Conservation (phyloP, 1,140 invertebrate species). For the Proctacanthus coquilletti region DNA sequence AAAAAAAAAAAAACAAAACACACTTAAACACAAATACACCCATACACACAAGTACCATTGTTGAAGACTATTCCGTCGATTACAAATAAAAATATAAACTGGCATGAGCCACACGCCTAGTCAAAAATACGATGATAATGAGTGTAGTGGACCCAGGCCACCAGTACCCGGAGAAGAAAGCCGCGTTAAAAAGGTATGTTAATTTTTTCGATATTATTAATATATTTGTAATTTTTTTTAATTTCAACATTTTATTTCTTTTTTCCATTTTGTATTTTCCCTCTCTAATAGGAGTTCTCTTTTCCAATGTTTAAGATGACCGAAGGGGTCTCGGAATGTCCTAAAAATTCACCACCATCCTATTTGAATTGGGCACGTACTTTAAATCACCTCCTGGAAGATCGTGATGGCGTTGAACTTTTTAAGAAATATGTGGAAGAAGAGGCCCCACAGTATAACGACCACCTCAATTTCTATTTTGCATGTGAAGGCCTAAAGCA, state of each 20-base stretch:
- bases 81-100: slow-evolving; percentile 14
- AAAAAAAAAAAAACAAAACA: slow-evolving; percentile 6
- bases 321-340: slow-evolving; percentile 32
- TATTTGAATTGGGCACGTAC: slow-evolving; percentile 76
- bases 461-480: slow-evolving; percentile 78
- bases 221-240: too few species aligned
- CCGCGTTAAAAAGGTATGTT: slow-evolving; percentile 28
- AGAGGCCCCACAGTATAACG: slow-evolving; percentile 59
- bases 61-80: slow-evolving; percentile 1
- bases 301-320: slow-evolving; percentile 18
- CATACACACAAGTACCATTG: background rate
- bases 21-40: background rate
- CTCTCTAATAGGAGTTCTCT: background rate
- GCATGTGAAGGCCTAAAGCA: slow-evolving; percentile 79
- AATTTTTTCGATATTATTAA: background rate
- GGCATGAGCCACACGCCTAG: slow-evolving; percentile 29
- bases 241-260: background rate
- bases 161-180: slow-evolving; percentile 31
- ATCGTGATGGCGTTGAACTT: slow-evolving; percentile 70
- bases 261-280: background rate
- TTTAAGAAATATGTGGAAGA: slow-evolving; percentile 70
- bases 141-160: slow-evolving; percentile 31
- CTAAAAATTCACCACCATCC: slow-evolving; percentile 47
- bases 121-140: slow-evolving; percentile 31
- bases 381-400: slow-evolving; percentile 62